Evolutionary conservation across 2,888 invertebrate genomes (phyloP).

Genomic region (Endomychus coccineus): DNA sequence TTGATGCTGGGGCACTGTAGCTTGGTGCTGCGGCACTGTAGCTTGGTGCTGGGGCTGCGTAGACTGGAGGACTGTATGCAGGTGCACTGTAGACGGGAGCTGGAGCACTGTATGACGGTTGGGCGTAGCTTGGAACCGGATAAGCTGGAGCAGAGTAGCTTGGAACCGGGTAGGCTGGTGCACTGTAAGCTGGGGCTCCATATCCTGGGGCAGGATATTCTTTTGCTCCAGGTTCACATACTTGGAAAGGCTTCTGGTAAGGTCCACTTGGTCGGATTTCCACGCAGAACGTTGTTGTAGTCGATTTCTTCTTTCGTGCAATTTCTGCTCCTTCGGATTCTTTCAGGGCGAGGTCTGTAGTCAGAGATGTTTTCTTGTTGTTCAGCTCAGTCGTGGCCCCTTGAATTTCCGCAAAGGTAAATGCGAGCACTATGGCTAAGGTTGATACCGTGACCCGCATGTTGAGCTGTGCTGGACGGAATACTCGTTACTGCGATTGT

Average conservation of each 20-base stretch:
- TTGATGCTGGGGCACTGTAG: conserved; percentile 8
- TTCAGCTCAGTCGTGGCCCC: no score
- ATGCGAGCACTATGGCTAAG: conserved; percentile 8
- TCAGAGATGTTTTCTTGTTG: no score
- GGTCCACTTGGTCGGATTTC: conserved; percentile 42
- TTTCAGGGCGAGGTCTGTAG: not conserved
- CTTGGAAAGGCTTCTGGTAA: conserved; percentile 39
- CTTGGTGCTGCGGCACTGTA: conserved; percentile 6
- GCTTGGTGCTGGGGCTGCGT: conserved; percentile 19
- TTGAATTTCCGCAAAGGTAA: no score
- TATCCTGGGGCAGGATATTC: conserved; percentile 14
- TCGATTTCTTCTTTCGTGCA: conserved; percentile 38
- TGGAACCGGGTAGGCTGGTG: conserved; percentile 6
- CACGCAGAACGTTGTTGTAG: conserved; percentile 45
- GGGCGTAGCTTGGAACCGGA: conserved; percentile 9
- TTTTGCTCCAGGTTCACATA: conserved; percentile 34
- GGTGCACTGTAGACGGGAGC: conserved; percentile 13
- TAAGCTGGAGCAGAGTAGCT: conserved; percentile 9
- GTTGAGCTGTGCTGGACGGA: conserved; percentile 11
- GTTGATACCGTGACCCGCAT: conserved; percentile 9
- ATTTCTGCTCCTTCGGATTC: conserved; percentile 1
- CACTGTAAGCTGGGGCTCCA: conserved; percentile 14
- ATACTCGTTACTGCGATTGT: conserved; percentile 1
- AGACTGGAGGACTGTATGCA: conserved; percentile 14
- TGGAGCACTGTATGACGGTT: conserved; percentile 15